Conservation (phyloP, 2,888 invertebrate species). For the Campoplex capitator region DNA sequence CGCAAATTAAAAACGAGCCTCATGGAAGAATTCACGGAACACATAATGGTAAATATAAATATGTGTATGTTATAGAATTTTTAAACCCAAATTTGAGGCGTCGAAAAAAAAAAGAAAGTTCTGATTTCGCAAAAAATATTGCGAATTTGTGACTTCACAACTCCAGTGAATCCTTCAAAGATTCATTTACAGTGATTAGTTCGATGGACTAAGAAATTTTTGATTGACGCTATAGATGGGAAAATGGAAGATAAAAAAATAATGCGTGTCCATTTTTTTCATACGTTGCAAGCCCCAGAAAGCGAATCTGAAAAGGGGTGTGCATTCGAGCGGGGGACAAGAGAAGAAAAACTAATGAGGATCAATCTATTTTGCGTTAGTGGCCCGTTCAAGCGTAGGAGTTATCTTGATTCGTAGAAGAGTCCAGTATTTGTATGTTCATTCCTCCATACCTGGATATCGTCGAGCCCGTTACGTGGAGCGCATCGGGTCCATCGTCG, state of each 20-base stretch:
- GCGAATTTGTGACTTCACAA: neutral
- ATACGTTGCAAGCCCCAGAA: neutral
- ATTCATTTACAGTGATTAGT: slow-evolving; percentile 8
- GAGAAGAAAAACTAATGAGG: slow-evolving; percentile 14
- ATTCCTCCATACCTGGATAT: slow-evolving; percentile 85
- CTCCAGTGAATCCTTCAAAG: neutral
- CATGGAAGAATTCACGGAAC: neutral
- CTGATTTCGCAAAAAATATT: neutral
- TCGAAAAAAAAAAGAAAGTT: neutral
- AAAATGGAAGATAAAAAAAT: neutral
- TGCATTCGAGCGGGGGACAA: slow-evolving; percentile 8
- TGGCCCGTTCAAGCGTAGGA: slow-evolving; percentile 52
- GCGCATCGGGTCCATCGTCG: slow-evolving; percentile 87
- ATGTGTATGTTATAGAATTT: neutral
- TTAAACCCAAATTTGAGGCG: neutral
- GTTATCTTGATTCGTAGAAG: slow-evolving; percentile 47
- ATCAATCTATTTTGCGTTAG: slow-evolving; percentile 47
- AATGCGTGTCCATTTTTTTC: neutral
- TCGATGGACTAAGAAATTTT: neutral
- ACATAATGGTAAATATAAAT: neutral
- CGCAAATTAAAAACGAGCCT: neutral
- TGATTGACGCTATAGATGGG: neutral
- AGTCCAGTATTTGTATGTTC: slow-evolving; percentile 54
- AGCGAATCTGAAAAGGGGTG: slow-evolving; percentile 34
- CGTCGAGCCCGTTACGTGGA: slow-evolving; percentile 84